phyloP scores from a whole-genome alignment of 1,140 invertebrate genomes.

The Nixonia krombeini region DNA sequence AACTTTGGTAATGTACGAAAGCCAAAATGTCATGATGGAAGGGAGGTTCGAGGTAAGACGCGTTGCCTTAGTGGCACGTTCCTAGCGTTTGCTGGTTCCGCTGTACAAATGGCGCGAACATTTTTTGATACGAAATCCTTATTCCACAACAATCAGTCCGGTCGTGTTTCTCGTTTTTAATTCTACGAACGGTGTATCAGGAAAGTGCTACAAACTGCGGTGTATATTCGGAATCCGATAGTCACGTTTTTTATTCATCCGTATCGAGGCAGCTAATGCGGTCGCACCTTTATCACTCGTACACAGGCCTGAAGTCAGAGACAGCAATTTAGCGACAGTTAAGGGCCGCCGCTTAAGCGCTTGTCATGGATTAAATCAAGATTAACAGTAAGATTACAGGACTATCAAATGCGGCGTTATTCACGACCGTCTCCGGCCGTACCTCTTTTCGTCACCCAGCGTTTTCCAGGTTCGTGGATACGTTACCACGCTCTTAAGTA shows the following conservation, averaged over 20 bases:
- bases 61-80: too few species aligned
- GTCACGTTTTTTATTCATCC: too few species aligned
- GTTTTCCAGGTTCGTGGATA: conserved; percentile 48
- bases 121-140: neutral
- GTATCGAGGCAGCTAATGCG: too few species aligned
- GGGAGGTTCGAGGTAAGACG: too few species aligned
- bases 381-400: conserved; percentile 68
- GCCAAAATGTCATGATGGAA: too few species aligned
- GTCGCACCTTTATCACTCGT: conserved; percentile 44
- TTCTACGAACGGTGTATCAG: too few species aligned
- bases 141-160: neutral
- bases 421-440: conserved; percentile 52
- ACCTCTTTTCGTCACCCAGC: conserved; percentile 53
- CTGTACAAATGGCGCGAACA: too few species aligned
- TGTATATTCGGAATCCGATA: too few species aligned
- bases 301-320: conserved; percentile 40
- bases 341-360: conserved; percentile 66
- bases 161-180: too few species aligned
- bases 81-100: too few species aligned
- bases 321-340: conserved; percentile 66
- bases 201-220: too few species aligned
- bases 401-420: conserved; percentile 57
- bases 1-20: too few species aligned
- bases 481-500: conserved; percentile 54
- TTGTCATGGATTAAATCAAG: conserved; percentile 72